A percentile compares a stretch with the other conserved stretches of the same genome.
phyloP scores from a whole-genome alignment of 2,797 vertebrate species.

The Peromyscus attwateri region DNA sequence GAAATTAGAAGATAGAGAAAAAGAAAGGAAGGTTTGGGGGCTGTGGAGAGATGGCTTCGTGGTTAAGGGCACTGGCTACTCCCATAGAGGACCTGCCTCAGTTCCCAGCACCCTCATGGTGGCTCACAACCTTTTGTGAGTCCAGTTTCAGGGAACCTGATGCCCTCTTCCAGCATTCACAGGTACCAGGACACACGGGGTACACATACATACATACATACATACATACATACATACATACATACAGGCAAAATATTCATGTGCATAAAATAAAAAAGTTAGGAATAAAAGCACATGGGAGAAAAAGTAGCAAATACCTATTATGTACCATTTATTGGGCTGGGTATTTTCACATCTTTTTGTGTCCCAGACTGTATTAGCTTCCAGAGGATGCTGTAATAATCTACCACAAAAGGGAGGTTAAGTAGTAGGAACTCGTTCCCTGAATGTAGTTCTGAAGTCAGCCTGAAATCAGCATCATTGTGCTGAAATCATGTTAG shows the following conservation, averaged over 20 bases:
- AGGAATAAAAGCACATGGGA: not conserved
- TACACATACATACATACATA: not conserved
- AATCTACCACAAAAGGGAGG: not conserved
- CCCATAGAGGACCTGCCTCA: not conserved
- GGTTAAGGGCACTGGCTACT: not conserved
- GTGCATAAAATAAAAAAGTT: not conserved
- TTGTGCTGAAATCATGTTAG: not conserved
- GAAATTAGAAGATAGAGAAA: slow-evolving; percentile 16
- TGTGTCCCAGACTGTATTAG: not conserved
- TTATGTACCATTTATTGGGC: not conserved
- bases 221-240: too few relatives aligned
- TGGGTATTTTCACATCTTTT: not conserved
- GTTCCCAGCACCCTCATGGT: not conserved
- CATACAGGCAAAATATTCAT: not conserved
- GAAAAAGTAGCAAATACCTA: not conserved
- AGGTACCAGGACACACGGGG: not conserved
- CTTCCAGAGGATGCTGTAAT: not conserved
- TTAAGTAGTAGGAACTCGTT: not conserved
- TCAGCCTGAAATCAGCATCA: not conserved
- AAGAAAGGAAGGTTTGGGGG: not conserved
- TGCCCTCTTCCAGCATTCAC: not conserved
- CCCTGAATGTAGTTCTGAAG: not conserved
- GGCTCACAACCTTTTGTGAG: not conserved
- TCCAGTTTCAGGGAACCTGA: too few relatives aligned
- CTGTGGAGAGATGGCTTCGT: not conserved